These are phyloP conservation scores for Halcyon malimbica DNA, from an alignment of 2,113 vertebrate genomes.

Conservation along the genomic window DNA sequence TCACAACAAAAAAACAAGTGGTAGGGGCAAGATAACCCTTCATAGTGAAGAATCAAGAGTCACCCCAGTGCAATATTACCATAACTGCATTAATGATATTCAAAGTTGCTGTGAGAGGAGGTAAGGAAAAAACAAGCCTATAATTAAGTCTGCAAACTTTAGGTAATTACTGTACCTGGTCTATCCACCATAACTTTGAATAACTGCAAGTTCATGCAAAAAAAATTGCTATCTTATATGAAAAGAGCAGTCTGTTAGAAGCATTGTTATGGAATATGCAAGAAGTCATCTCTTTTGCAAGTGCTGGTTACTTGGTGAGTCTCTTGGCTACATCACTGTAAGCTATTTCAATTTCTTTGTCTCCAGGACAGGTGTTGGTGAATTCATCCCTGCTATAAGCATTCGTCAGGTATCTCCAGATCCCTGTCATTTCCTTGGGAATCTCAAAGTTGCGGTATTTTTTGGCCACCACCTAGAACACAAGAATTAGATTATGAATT, in stretches of 20 bases:
- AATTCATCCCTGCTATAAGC: conserved; percentile 95
- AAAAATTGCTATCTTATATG: conserved; percentile 66
- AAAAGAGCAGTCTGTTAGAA: conserved; percentile 78
- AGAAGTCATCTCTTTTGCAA: neutral
- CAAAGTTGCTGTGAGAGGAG: neutral
- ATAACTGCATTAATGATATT: neutral
- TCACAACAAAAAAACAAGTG: neutral
- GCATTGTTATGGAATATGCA: conserved; percentile 65
- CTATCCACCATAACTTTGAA: conserved; percentile 69
- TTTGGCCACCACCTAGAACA: conserved; percentile 92
- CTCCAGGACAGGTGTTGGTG: conserved; percentile 97
- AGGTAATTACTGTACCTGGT: conserved; percentile 70
- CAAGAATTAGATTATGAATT: neutral
- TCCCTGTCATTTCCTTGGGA: conserved; percentile 89
- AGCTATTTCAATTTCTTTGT: conserved; percentile 96
- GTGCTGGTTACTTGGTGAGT: conserved; percentile 88
- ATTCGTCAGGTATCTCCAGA: conserved; percentile 95
- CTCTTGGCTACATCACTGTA: conserved; percentile 97
- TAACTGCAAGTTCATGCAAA: conserved; percentile 77
- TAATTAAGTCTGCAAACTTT: conserved; percentile 60
- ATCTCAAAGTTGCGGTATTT: conserved; percentile 96
- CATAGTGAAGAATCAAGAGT: neutral
- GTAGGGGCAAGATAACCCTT: neutral
- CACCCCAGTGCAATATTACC: neutral
- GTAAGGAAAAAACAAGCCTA: neutral